Evolutionary conservation across 2,113 vertebrate species (phyloP).

Genomic region (Formicarius rufipectus): DNA sequence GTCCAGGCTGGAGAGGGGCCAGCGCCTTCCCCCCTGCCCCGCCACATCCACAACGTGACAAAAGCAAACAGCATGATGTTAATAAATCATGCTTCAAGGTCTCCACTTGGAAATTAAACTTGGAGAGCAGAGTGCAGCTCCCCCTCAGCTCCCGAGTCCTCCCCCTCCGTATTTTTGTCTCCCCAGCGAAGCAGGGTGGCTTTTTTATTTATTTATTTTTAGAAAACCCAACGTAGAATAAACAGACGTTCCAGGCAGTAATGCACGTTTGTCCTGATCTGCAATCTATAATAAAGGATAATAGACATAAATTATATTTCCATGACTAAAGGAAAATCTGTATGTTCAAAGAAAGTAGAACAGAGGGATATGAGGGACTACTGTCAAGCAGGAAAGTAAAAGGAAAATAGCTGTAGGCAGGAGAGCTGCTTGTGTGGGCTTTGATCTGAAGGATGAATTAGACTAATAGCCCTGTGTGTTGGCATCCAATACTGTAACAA

Average conservation of each 20-base stretch:
- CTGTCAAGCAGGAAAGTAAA: constrained; percentile 79
- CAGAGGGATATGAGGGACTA: constrained; percentile 80
- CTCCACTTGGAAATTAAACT: constrained; percentile 42
- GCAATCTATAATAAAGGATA: constrained; percentile 85
- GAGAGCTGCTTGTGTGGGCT: constrained; percentile 86
- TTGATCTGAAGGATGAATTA: constrained; percentile 77
- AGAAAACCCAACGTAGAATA: background rate
- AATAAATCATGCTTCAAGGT: constrained; percentile 73
- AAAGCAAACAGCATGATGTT: constrained; percentile 63
- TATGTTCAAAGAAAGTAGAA: constrained; percentile 83
- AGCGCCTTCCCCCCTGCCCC: background rate
- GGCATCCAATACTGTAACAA: constrained; percentile 67
- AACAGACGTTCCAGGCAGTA: constrained; percentile 75
- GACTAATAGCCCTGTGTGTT: constrained; percentile 70
- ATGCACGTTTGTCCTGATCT: constrained; percentile 73
- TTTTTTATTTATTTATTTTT: constrained; percentile 46
- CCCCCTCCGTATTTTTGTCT: background rate
- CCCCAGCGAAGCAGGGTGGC: background rate
- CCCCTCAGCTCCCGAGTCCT: background rate
- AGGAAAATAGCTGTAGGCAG: constrained; percentile 87
- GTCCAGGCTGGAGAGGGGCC: constrained; percentile 62
- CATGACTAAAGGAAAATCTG: constrained; percentile 84
- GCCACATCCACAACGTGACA: constrained; percentile 74
- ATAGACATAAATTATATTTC: constrained; percentile 89
- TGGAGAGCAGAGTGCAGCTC: background rate